Evolutionary conservation across 2,797 vertebrate genomes (phyloP), one percentile per base, ranked within the genome.

Genomic region (Aeoliscus strigatus): DNA sequence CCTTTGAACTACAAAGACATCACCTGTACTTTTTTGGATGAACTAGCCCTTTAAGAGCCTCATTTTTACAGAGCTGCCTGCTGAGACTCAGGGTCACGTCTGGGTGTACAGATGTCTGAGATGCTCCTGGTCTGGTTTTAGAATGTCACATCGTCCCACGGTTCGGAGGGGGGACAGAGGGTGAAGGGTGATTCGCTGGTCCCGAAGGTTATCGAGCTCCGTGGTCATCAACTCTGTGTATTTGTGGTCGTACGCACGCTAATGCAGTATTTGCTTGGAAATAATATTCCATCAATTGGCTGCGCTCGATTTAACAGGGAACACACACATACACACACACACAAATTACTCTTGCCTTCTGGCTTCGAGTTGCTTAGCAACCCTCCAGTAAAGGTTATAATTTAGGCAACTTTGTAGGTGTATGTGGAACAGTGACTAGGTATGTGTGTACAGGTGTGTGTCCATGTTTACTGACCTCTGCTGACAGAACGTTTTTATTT

Each of bases 341-440:
- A 46, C 59, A 38, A 43, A 6, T 31, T 27, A 54, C 38, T 62
- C 28, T 60, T 46, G 63, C 63, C 69, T 42, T 55, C 58, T 60
- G 62, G 69, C 52, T 68, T 72, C 0, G 49, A 51, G 85, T 86
- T 83, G 74, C 83, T 63, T 77, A 73, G 85, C 83, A 84, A 86
- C 82, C 37, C 4, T 1, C 25, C 43, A 1, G 46, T 61, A 70
- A 73, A 74, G 67, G 73, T 77, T 77, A 73, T 64, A 62, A 70
- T 65, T 60, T 70, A 56, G 52, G 39, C 65, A 66, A 77, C 51
- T 68, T 52, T 77, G 65, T 68, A 64, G 51, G 68, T 54, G 31
- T 28, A 28, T 49, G 27, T 43, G 31, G 56, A 59, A 44, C 47
- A 32, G 42, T 14, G 57, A 21, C 43, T 39, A 13, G 35, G 11